phyloP scores from a whole-genome alignment of 1,140 invertebrate species.

The Papilio xuthus region DNA sequence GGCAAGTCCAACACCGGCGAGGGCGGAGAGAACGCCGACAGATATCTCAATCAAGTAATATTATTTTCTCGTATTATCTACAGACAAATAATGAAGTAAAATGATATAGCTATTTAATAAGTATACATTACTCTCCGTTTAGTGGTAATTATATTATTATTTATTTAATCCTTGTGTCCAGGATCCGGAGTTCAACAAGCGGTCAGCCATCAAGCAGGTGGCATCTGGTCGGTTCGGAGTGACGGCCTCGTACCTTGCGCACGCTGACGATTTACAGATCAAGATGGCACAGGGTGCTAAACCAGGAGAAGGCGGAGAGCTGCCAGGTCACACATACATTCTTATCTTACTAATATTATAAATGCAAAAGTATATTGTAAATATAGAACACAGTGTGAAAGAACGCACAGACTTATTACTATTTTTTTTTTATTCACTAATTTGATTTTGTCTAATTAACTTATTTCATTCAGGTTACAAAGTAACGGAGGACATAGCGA shows the following conservation, averaged over 20 bases:
- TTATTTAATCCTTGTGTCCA: slow-evolving; percentile 56
- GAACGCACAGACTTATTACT: too few relatives aligned
- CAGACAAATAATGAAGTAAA: too few relatives aligned
- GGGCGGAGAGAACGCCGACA: slow-evolving; percentile 94
- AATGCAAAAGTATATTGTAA: too few relatives aligned
- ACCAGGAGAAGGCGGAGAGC: slow-evolving; percentile 96
- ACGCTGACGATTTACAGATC: slow-evolving; percentile 98
- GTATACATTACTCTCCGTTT: too few relatives aligned
- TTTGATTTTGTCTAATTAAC: too few relatives aligned
- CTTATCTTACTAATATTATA: too few relatives aligned
- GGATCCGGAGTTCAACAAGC: slow-evolving; percentile 89
- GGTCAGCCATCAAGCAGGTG: slow-evolving; percentile 95
- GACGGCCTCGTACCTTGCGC: slow-evolving; percentile 97
- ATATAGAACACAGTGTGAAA: too few relatives aligned
- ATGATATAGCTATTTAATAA: too few relatives aligned
- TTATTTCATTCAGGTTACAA: slow-evolving; percentile 83
- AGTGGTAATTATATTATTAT: too few relatives aligned
- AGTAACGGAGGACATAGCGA: slow-evolving; percentile 97
- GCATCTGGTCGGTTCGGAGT: slow-evolving; percentile 99
- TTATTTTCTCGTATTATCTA: too few relatives aligned
- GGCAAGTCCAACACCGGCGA: slow-evolving; percentile 99
- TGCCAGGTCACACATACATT: slow-evolving; percentile 87
- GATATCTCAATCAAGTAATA: slow-evolving; percentile 86
- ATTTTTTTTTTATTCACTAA: too few relatives aligned
- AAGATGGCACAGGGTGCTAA: slow-evolving; percentile 99